Evolutionary conservation across 1,140 invertebrate genomes (phyloP).

Genomic region (Halyomorpha halys): DNA sequence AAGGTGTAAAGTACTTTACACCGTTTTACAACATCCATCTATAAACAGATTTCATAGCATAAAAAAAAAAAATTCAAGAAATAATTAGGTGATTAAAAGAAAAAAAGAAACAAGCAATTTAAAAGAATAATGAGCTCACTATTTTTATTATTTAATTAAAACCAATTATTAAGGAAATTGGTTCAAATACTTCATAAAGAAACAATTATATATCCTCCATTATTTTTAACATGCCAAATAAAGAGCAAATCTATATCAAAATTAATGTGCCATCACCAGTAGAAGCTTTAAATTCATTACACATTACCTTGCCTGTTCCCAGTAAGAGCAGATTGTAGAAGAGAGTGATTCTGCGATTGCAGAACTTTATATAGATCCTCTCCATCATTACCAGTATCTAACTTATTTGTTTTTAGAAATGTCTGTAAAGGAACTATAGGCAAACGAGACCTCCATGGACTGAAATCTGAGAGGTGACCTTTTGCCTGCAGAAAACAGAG

Average conservation of each 20-base stretch:
- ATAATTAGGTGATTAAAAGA: no score
- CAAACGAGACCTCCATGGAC: slow-evolving; percentile 24
- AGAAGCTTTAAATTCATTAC: not conserved
- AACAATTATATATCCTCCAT: not conserved
- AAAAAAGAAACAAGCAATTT: no score
- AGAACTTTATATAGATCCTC: slow-evolving; percentile 25
- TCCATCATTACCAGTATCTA: slow-evolving; percentile 26
- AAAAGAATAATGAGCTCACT: no score
- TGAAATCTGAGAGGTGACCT: slow-evolving; percentile 18
- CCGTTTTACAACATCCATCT: no score
- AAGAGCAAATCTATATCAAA: not conserved
- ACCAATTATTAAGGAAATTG: no score
- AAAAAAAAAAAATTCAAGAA: no score
- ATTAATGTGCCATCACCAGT: not conserved
- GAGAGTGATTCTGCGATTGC: slow-evolving; percentile 3
- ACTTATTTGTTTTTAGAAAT: slow-evolving; percentile 26
- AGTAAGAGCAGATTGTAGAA: not conserved
- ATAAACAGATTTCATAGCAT: no score
- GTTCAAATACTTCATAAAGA: no score
- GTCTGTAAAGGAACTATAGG: slow-evolving; percentile 22
- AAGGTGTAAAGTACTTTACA: no score
- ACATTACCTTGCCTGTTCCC: slow-evolving; percentile 5
- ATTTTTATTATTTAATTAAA: no score
- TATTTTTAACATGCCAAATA: not conserved
- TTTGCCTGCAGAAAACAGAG: slow-evolving; percentile 20